phyloP scores from a whole-genome alignment of 2,888 invertebrate species.

The Pantelozetes paolii region DNA sequence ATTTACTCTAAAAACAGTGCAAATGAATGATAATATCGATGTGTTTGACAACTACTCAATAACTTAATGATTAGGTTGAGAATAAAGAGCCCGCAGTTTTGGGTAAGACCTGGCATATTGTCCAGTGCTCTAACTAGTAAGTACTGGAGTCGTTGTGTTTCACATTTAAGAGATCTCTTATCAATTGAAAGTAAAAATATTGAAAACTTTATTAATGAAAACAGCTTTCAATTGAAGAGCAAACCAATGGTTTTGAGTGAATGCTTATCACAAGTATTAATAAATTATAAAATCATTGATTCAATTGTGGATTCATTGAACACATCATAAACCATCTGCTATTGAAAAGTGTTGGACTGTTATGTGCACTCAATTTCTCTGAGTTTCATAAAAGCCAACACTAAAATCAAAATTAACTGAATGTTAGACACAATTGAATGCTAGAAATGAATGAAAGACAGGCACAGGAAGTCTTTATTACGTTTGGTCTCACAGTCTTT shows the following conservation, averaged over 20 bases:
- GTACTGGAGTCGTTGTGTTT: not conserved
- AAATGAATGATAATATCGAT: too few relatives aligned
- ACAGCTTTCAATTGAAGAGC: constrained; percentile 21
- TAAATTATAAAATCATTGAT: not conserved
- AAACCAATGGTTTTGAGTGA: not conserved
- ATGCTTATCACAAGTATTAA: constrained; percentile 5
- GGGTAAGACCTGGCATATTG: not conserved
- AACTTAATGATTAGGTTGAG: not conserved
- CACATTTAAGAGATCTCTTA: constrained; percentile 13
- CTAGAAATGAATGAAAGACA: constrained; percentile 8
- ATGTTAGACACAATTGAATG: constrained; percentile 7
- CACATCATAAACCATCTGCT: constrained; percentile 35
- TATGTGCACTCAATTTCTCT: not conserved
- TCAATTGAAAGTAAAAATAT: not conserved
- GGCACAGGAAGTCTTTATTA: constrained; percentile 21
- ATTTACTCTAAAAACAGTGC: too few relatives aligned
- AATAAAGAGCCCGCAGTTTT: constrained; percentile 31
- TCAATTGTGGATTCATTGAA: not conserved
- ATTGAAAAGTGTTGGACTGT: constrained; percentile 28
- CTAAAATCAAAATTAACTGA: constrained; percentile 12
- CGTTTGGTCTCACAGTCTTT: constrained; percentile 14
- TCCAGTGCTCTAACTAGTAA: not conserved
- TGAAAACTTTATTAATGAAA: not conserved
- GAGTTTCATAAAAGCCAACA: not conserved
- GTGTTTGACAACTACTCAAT: too few relatives aligned